phyloP scores from a whole-genome alignment of 2,113 vertebrate species.

The Lampris incognitus region DNA sequence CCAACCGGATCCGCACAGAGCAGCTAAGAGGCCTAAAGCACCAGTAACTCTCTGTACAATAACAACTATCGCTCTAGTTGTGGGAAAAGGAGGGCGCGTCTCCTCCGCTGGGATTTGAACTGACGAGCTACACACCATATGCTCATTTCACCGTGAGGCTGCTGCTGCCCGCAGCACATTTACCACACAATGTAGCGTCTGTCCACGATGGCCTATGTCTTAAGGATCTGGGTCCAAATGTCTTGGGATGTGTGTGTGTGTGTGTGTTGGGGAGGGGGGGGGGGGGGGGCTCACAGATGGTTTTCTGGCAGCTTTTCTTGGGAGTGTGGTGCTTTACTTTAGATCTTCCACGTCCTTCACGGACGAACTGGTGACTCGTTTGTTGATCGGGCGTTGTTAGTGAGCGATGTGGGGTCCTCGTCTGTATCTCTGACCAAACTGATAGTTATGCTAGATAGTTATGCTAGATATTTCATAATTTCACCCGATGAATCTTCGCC shows the following conservation, averaged over 20 bases:
- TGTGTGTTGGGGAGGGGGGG: not conserved
- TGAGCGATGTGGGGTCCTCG: too few relatives aligned
- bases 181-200: conserved; percentile 26
- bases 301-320: too few relatives aligned
- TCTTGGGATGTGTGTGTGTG: too few relatives aligned
- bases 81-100: not conserved
- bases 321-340: too few relatives aligned
- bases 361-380: too few relatives aligned
- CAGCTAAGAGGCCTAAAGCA: not conserved
- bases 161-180: conserved; percentile 6
- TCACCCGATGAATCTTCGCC: too few relatives aligned
- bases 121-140: not conserved
- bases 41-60: not conserved
- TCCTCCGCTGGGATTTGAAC: conserved; percentile 33
- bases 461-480: too few relatives aligned
- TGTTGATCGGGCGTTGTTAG: too few relatives aligned
- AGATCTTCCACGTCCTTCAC: too few relatives aligned
- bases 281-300: too few relatives aligned
- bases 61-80: conserved; percentile 10
- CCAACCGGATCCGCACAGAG: conserved; percentile 28
- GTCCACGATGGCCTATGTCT: conserved; percentile 32
- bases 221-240: conserved; percentile 22
- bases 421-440: too few relatives aligned
- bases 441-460: too few relatives aligned
- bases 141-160: conserved; percentile 6